Evolutionary conservation across 2,888 invertebrate species (phyloP).

Genomic region (Chaitophorus viminalis): DNA sequence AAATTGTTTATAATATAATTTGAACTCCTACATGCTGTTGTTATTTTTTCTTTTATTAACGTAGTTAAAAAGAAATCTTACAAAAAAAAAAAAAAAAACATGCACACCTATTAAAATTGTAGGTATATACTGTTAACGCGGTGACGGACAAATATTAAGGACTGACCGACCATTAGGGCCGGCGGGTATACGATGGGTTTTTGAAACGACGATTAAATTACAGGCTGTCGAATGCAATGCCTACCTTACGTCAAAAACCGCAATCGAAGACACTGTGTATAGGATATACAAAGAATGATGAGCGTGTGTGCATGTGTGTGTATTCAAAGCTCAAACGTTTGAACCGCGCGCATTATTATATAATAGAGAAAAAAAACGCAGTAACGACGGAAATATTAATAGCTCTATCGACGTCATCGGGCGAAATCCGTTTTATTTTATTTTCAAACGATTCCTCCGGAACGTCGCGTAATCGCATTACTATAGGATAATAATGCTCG

Average conservation of each 20-base stretch:
- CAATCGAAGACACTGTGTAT: slow-evolving; percentile 12
- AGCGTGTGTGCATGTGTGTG: background rate
- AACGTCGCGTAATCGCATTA: slow-evolving; percentile 21
- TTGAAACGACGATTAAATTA: slow-evolving; percentile 40
- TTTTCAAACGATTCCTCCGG: slow-evolving; percentile 25
- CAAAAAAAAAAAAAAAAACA: background rate
- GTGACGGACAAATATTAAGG: slow-evolving; percentile 12
- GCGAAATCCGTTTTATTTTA: slow-evolving; percentile 11
- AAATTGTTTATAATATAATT: background rate
- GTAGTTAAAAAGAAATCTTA: background rate
- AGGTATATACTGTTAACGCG: background rate
- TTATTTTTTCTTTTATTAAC: background rate
- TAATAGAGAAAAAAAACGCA: background rate
- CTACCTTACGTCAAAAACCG: slow-evolving; percentile 21
- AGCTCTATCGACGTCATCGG: slow-evolving; percentile 34
- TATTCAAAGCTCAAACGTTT: background rate
- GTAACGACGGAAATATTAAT: slow-evolving; percentile 14
- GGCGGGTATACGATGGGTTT: background rate
- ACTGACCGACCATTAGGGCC: slow-evolving; percentile 8
- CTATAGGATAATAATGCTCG: background rate
- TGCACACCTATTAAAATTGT: slow-evolving; percentile 34
- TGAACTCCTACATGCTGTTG: slow-evolving; percentile 16
- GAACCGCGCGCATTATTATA: slow-evolving; percentile 23
- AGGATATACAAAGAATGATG: background rate
- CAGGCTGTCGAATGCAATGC: slow-evolving; percentile 38